Evolutionary conservation across 2,888 invertebrate genomes (phyloP).

Genomic region (Hylaea fasciaria): DNA sequence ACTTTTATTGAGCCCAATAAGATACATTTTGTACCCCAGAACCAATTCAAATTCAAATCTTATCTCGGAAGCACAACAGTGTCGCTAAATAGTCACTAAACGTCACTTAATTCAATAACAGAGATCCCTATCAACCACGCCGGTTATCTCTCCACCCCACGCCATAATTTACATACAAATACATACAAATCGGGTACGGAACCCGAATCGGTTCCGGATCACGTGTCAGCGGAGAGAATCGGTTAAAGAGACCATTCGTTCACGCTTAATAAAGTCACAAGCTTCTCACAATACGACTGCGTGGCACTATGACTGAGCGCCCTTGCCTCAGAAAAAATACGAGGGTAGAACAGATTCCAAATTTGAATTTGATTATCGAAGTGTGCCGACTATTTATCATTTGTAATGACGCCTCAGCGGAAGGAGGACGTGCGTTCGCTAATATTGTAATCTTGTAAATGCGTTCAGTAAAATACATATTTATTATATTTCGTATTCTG

Average conservation of each 20-base stretch:
- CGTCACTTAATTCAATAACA: constrained; percentile 79
- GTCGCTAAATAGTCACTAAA: constrained; percentile 64
- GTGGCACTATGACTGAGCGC: constrained; percentile 65
- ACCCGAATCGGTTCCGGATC: constrained; percentile 84
- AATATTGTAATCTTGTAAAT: constrained; percentile 83
- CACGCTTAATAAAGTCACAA: constrained; percentile 84
- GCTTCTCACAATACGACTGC: constrained; percentile 77
- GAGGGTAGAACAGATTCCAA: constrained; percentile 83
- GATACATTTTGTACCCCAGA: constrained; percentile 25
- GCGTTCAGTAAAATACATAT: constrained; percentile 78
- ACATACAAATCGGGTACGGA: constrained; percentile 75
- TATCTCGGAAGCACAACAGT: constrained; percentile 44
- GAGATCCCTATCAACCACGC: constrained; percentile 76
- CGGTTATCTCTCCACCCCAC: constrained; percentile 78
- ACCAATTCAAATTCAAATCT: constrained; percentile 36
- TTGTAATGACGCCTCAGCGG: constrained; percentile 78
- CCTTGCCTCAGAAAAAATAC: constrained; percentile 59
- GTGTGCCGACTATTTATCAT: constrained; percentile 84
- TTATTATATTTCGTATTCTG: constrained; percentile 69
- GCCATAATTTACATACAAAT: constrained; percentile 80
- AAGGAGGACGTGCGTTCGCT: constrained; percentile 74
- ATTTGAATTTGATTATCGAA: constrained; percentile 85
- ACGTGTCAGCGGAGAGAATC: constrained; percentile 86
- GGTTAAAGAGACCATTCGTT: constrained; percentile 80
- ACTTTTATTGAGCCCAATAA: constrained; percentile 20